Percentiles rank a stretch among this genome's conserved stretches.
These are phyloP conservation scores for Proisotoma minuta DNA, from an alignment of 2,888 invertebrate genomes.

Conservation along the genomic window DNA sequence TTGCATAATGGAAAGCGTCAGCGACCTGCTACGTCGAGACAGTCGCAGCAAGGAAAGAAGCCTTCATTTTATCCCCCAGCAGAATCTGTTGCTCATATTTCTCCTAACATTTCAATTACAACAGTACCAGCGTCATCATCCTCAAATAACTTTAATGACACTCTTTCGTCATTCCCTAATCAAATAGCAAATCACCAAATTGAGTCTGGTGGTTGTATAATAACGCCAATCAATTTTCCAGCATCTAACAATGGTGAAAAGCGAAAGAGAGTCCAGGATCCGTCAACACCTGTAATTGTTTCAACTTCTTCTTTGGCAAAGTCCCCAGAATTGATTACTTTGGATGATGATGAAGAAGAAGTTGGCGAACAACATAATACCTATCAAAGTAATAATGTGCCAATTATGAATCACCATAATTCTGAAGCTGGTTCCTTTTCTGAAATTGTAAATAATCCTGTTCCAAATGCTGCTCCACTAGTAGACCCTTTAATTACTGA, in stretches of 20 bases:
- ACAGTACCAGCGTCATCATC: not conserved
- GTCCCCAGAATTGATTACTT: not conserved
- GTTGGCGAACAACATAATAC: too few relatives aligned
- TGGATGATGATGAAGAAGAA: not conserved
- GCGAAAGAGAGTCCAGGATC: not conserved
- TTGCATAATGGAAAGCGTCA: not conserved
- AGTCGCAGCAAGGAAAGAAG: too few relatives aligned
- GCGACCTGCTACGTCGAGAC: too few relatives aligned
- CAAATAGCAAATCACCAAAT: not conserved
- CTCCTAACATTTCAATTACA: not conserved
- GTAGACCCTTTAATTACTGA: too few relatives aligned
- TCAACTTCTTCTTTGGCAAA: not conserved
- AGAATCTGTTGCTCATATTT: not conserved
- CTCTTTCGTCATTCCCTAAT: not conserved
- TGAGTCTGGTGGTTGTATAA: not conserved
- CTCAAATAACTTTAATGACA: not conserved
- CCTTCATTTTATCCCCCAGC: too few relatives aligned
- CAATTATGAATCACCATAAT: too few relatives aligned
- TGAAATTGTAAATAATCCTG: too few relatives aligned
- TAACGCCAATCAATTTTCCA: not conserved
- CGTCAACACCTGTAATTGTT: not conserved
- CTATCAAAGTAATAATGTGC: too few relatives aligned
- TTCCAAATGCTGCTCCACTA: too few relatives aligned
- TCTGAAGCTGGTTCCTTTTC: too few relatives aligned
- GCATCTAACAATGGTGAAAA: not conserved